phyloP scores from a whole-genome alignment of 1,140 invertebrate species.

The Magallana ariakensis region DNA sequence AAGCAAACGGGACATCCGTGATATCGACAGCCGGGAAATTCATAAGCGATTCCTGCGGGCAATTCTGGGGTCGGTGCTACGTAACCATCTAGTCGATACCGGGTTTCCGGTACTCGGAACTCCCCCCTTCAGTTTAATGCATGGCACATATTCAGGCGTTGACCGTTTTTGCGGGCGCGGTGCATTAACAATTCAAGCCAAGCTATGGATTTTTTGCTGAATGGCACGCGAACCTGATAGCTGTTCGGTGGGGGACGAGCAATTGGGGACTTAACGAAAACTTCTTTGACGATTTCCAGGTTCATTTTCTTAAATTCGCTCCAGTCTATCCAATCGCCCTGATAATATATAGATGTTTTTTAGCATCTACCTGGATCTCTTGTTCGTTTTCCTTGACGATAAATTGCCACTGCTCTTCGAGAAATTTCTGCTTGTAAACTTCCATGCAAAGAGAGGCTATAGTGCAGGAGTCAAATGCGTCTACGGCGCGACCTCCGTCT shows the following conservation, averaged over 20 bases:
- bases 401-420: conserved; percentile 32
- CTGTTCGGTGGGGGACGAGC: conserved; percentile 41
- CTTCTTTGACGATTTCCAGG: background rate
- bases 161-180: background rate
- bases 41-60: conserved; percentile 49
- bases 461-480: conserved; percentile 40
- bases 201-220: conserved; percentile 38
- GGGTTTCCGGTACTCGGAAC: conserved; percentile 37
- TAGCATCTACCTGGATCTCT: conserved; percentile 17
- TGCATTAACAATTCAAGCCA: conserved; percentile 53
- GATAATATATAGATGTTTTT: too few species aligned
- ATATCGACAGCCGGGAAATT: conserved; percentile 62
- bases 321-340: background rate
- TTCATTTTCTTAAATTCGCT: background rate
- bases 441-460: conserved; percentile 40
- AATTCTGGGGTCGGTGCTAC: conserved; percentile 17
- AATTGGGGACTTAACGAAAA: conserved; percentile 41
- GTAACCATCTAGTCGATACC: conserved; percentile 57
- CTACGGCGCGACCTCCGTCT: conserved; percentile 19
- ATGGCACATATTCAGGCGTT: conserved; percentile 37
- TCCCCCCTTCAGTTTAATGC: conserved; percentile 51
- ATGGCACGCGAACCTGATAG: conserved; percentile 23
- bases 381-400: background rate
- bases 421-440: conserved; percentile 33
- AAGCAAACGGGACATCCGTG: conserved; percentile 51